Conservation (phyloP, 2,888 invertebrate genomes). For the Ptycholaimellus sp. region DNA sequence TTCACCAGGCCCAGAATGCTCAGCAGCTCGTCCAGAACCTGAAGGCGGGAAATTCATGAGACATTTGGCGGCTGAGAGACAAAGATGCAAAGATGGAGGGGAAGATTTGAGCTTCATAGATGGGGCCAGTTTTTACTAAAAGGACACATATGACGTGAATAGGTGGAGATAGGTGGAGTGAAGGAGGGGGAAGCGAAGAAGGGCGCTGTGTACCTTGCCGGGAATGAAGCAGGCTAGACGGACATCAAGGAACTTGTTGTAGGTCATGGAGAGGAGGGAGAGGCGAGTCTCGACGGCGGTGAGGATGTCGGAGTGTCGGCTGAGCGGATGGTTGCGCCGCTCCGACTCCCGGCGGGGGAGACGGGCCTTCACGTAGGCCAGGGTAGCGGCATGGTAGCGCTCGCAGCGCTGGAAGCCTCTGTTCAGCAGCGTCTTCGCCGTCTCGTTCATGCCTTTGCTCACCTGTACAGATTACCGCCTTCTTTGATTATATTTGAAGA, state of each 20-base stretch:
- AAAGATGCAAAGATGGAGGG: too few relatives aligned
- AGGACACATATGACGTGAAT: too few relatives aligned
- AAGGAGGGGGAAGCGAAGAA: too few relatives aligned
- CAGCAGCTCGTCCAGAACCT: slow-evolving; percentile 63
- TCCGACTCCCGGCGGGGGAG: slow-evolving; percentile 69
- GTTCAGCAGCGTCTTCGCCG: slow-evolving; percentile 35
- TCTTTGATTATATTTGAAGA: too few relatives aligned
- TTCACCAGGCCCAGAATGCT: slow-evolving; percentile 47
- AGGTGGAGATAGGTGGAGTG: too few relatives aligned
- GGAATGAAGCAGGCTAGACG: slow-evolving; percentile 72
- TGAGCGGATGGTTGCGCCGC: slow-evolving; percentile 53
- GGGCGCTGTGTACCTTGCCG: too few relatives aligned
- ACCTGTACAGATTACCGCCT: too few relatives aligned
- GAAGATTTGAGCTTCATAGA: too few relatives aligned
- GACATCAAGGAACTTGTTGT: slow-evolving; percentile 57
- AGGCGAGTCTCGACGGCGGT: slow-evolving; percentile 69
- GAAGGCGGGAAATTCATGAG: too few relatives aligned
- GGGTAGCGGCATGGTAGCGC: slow-evolving; percentile 45
- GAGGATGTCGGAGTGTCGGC: slow-evolving; percentile 66
- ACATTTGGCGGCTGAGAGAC: too few relatives aligned
- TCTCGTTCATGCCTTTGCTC: too few relatives aligned
- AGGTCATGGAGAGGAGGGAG: slow-evolving; percentile 75
- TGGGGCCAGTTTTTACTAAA: too few relatives aligned
- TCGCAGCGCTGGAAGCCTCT: slow-evolving; percentile 58
- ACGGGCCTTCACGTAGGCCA: slow-evolving; percentile 52